Evolutionary conservation across 2,888 invertebrate genomes (phyloP).

Genomic region (Nemotelus pantherinus): DNA sequence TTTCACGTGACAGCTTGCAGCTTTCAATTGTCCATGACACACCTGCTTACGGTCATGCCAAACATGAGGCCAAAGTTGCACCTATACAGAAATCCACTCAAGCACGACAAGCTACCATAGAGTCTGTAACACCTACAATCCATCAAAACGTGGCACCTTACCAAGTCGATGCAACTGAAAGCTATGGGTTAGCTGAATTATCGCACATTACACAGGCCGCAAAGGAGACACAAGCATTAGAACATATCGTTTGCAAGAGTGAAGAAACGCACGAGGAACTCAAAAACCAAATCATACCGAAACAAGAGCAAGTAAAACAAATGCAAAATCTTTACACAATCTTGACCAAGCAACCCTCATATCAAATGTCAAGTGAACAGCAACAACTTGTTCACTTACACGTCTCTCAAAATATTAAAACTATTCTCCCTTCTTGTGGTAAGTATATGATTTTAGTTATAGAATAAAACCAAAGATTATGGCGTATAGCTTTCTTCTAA

Average conservation of each 20-base stretch:
- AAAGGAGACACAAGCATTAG: conserved; percentile 2
- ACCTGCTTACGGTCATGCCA: not conserved
- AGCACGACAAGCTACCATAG: conserved; percentile 24
- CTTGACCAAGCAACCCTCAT: conserved; percentile 24
- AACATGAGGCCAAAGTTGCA: not conserved
- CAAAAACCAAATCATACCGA: not conserved
- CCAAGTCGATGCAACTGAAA: not conserved
- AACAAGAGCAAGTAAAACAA: conserved; percentile 20
- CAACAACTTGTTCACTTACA: not conserved
- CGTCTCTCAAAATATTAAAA: conserved; percentile 8
- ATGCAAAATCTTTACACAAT: conserved; percentile 17
- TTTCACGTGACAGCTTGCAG: conserved; percentile 22
- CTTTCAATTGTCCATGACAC: conserved; percentile 33
- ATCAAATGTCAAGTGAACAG: not conserved
- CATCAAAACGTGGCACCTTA: not conserved
- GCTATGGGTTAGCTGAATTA: not conserved
- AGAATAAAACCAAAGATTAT: conserved; percentile 52
- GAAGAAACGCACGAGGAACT: conserved; percentile 18
- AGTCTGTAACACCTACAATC: conserved; percentile 47
- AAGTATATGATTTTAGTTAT: conserved; percentile 51
- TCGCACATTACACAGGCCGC: not conserved
- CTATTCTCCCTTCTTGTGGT: conserved; percentile 20
- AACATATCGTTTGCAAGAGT: conserved; percentile 4
- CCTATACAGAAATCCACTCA: not conserved
- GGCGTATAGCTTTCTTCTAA: conserved; percentile 61